A percentile compares a stretch with the other conserved stretches of the same genome.
Conservation (phyloP, 2,888 invertebrate species). For the Acheta domesticus region DNA sequence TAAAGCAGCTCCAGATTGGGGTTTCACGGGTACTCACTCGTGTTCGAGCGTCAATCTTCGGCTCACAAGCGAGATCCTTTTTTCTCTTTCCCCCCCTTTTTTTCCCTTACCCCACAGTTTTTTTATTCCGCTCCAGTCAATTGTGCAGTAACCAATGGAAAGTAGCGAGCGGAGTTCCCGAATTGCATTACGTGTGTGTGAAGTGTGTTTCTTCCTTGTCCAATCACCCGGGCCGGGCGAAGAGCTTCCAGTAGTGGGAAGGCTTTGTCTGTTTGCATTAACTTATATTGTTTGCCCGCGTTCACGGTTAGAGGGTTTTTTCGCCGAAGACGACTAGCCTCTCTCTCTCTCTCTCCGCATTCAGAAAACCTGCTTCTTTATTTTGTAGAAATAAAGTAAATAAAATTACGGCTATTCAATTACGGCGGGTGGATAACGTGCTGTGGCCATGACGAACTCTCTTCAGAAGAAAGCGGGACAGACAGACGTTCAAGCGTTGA, state of each 20-base stretch:
- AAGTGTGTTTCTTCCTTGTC: neutral
- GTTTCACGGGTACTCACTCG: neutral
- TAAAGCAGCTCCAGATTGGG: neutral
- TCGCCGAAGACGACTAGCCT: neutral
- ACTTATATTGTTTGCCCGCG: neutral
- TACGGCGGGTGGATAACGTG: neutral
- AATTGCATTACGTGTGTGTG: conserved; percentile 4
- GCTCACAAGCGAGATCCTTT: neutral
- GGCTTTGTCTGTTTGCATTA: conserved; percentile 8
- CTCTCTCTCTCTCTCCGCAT: neutral
- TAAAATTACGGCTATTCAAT: conserved; percentile 9
- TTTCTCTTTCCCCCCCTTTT: neutral
- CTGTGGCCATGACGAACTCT: neutral
- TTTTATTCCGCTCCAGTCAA: neutral
- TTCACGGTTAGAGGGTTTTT: neutral
- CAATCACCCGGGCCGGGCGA: neutral
- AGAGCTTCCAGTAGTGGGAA: neutral
- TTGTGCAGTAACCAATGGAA: conserved; percentile 1
- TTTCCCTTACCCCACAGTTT: neutral
- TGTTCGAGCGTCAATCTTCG: neutral
- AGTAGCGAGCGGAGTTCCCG: neutral
- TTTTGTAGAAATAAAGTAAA: neutral
- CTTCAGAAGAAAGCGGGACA: neutral
- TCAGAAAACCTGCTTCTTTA: too few relatives aligned
- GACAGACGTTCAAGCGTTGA: neutral